Percentiles rank a stretch among this genome's conserved stretches.
These are phyloP conservation scores for Watersipora subatra DNA, from an alignment of 1,140 invertebrate species.

Conservation along the genomic window DNA sequence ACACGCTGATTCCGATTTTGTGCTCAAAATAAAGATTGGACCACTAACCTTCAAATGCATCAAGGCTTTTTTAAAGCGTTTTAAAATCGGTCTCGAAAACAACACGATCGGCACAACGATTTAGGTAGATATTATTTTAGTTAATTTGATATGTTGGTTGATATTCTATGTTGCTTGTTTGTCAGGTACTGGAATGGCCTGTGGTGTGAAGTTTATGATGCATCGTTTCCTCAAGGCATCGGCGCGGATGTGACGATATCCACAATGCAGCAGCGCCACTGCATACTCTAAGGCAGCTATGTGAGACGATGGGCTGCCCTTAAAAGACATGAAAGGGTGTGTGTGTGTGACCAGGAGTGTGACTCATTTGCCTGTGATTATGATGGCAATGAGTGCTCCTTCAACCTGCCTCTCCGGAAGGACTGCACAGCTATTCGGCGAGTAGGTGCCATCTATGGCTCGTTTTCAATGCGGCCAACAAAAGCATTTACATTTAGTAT, in stretches of 20 bases:
- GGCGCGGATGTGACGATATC: constrained; percentile 12
- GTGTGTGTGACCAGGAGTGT: constrained; percentile 84
- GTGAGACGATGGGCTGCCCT: constrained; percentile 59
- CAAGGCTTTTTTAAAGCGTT: too few relatives aligned
- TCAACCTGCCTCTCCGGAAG: constrained; percentile 49
- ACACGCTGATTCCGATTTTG: too few relatives aligned
- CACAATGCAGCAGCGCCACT: constrained; percentile 17
- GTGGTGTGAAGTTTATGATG: constrained; percentile 52
- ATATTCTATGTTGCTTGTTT: too few relatives aligned
- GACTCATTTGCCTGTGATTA: constrained; percentile 84
- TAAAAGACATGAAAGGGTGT: constrained; percentile 65
- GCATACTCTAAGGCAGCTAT: constrained; percentile 58
- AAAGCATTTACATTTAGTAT: too few relatives aligned
- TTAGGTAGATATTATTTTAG: too few relatives aligned
- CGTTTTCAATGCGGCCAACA: too few relatives aligned
- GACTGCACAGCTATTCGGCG: constrained; percentile 60
- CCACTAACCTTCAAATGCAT: too few relatives aligned
- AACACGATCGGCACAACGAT: too few relatives aligned
- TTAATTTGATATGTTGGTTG: too few relatives aligned
- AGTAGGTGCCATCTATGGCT: too few relatives aligned
- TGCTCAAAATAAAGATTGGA: too few relatives aligned
- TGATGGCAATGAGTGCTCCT: constrained; percentile 85
- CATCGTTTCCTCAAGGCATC: constrained; percentile 17
- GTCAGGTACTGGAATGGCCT: constrained; percentile 55
- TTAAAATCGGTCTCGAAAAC: too few relatives aligned